Base-by-base conservation (phyloP, 1,140 invertebrate genomes). In the Temnothorax curvispinosus region DNA sequence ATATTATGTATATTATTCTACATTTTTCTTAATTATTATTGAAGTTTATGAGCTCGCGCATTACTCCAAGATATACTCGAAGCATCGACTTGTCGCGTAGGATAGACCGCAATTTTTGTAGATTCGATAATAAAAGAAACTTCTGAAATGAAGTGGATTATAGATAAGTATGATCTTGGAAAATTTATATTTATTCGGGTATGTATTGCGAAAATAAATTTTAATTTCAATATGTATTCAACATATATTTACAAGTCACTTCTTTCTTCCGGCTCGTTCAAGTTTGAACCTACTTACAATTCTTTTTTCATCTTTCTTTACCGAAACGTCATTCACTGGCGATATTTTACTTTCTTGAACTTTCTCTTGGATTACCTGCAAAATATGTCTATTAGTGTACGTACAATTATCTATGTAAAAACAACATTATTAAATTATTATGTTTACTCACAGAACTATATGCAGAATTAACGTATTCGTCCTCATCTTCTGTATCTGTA, bases 401-500 rank as follows among this genome's bases (percentile, higher is more conserved):
- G 50, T 18, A 47, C 0, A 74, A 60, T 41, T 52, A 82, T 60
- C 5, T 72, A 18, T 65, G 35, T 60, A 21, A 21, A 54, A 62
- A 38, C 6, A 74, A n/a, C 21, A 52, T 32, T 11, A 65, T 69
- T 81, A 84, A 75, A 60, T 64, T 27, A 56, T 71, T 38, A 21
- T 60, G n/a, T 78, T 0, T 50, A 88, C 88, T 80, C 52, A 90
- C 89, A 35, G 41, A 72, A 60, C 87, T 64, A 3, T 90, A 91
- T 18, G 21, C 4, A 47, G 87, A 88, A 41, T 62, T 75, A 52
- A 44, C 32, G 18, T 18, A 8, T n/a, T 58, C 41, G 2, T 58
- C 65, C 3, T 87, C 41, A 6, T 91, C 87, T 38, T 86, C 71
- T 21, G 88, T 87, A n/a, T 92, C 90, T 41, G 85, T 86, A 58